These are phyloP conservation scores for Nothobranchius furzeri DNA, from an alignment of 2,113 vertebrate species.

Conservation along the genomic window DNA sequence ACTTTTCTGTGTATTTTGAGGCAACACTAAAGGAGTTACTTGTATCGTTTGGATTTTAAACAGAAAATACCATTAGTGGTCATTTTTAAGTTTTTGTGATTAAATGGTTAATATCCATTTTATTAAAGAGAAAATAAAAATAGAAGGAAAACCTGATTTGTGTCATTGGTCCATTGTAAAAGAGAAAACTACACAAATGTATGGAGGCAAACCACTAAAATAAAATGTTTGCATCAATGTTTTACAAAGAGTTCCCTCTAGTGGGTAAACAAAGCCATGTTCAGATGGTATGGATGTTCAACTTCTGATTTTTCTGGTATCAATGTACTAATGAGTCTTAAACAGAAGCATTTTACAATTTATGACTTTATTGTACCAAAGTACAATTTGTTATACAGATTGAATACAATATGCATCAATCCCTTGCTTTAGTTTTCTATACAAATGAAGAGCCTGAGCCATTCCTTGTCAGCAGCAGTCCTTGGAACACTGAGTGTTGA, in stretches of 20 bases:
- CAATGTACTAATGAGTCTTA: conserved; percentile 4
- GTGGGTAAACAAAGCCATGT: conserved; percentile 41
- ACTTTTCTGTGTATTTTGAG: too few species aligned
- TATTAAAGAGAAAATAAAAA: too few species aligned
- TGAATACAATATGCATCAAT: conserved; percentile 51
- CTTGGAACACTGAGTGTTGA: conserved; percentile 36
- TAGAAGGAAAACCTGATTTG: background rate
- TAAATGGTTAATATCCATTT: too few species aligned
- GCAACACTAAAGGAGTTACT: too few species aligned
- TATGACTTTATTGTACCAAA: conserved; percentile 65
- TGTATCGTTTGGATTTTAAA: too few species aligned
- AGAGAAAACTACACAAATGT: background rate
- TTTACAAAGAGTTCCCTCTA: conserved; percentile 61
- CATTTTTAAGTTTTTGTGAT: too few species aligned
- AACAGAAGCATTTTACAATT: conserved; percentile 28
- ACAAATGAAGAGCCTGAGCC: conserved; percentile 34
- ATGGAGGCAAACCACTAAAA: too few species aligned
- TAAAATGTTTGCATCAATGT: background rate
- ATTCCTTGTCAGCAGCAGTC: conserved; percentile 34
- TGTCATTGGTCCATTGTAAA: background rate
- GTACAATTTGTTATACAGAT: conserved; percentile 62
- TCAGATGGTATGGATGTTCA: background rate
- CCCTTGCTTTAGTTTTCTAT: conserved; percentile 56
- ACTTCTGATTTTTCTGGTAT: background rate
- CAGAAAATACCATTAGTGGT: too few species aligned